Conservation (phyloP, 2,888 invertebrate genomes). For the Drosophila neutralis region DNA sequence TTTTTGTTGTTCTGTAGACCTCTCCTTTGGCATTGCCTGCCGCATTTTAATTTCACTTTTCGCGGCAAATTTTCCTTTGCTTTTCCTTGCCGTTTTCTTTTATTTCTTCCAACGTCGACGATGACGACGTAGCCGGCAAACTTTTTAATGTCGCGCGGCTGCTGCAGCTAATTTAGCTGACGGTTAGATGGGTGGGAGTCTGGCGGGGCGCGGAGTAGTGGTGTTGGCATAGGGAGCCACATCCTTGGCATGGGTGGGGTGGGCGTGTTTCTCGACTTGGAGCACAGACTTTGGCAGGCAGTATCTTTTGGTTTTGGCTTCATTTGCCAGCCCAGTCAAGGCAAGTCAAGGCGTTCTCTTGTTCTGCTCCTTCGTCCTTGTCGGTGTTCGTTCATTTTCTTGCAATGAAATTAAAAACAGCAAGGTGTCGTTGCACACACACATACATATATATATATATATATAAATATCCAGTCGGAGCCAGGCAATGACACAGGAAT, state of each 20-base stretch:
- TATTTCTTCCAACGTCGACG: slow-evolving; percentile 36
- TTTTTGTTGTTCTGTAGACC: slow-evolving; percentile 15
- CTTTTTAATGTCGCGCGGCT: slow-evolving; percentile 74
- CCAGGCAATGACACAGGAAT: slow-evolving; percentile 44
- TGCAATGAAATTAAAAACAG: slow-evolving; percentile 83
- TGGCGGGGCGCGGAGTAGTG: background rate
- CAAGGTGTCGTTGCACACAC: slow-evolving; percentile 68
- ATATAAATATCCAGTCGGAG: slow-evolving; percentile 10
- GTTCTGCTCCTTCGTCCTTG: slow-evolving; percentile 44
- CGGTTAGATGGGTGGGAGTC: slow-evolving; percentile 21
- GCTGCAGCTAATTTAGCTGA: slow-evolving; percentile 59
- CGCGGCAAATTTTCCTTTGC: slow-evolving; percentile 56
- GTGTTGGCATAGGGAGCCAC: background rate
- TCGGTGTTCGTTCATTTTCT: slow-evolving; percentile 60
- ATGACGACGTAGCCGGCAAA: slow-evolving; percentile 57
- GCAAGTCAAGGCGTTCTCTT: slow-evolving; percentile 22
- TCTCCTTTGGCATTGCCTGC: slow-evolving; percentile 34
- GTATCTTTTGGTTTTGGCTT: slow-evolving; percentile 69
- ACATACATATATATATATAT: slow-evolving; percentile 5
- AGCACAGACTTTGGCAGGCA: slow-evolving; percentile 69
- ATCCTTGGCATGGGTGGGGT: slow-evolving; percentile 12
- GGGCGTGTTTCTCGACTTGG: slow-evolving; percentile 51
- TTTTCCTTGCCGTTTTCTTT: slow-evolving; percentile 30
- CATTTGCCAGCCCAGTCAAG: slow-evolving; percentile 58
- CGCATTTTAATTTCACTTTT: slow-evolving; percentile 80